Evolutionary conservation across 1,140 invertebrate species (phyloP), one percentile per base, ranked within the genome.

Genomic region (Aricia agestis): DNA sequence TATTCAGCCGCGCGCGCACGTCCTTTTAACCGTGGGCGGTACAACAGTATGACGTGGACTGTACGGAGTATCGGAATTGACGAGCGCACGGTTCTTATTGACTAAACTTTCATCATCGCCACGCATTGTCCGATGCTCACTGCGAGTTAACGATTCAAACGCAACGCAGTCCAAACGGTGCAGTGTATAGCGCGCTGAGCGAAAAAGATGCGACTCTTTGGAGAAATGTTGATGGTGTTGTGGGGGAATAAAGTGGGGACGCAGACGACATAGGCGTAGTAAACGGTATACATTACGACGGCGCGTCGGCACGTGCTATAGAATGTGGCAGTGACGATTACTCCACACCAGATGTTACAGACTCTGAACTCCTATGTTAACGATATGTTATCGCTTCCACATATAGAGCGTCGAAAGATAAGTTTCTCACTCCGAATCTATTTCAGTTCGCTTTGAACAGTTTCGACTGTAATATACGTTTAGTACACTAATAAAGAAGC

Each of bases 11-110:
- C 80, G 61, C 68, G 78, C 85, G 82, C 87, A 86, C 87, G 86
- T 83, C 87, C 76, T 75, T 71, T 67, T 71, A 75, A n/a, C 75
- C 79, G 87, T 88, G 78, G 86, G 87, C 85, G 85, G 76, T 74
- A 72, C 75, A 78, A 84, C 82, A 76, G 78, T 86, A 82, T 90
- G 87, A 90, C 87, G 86, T 85, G 82, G 78, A 80, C 73, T 80
- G 70, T 76, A 76, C 76, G 78, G 45, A 52, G 45, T 52, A 71
- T 78, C 74, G 72, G 77, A 81, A 85, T 81, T 79, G 78, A 86
- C 76, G 74, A 80, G 71, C 72, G 73, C 76, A 77, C 66, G 74
- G 72, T 72, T 77, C 73, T 79, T 72, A 70, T 45, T 41, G 68
- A 70, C 74, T 70, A 41, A 74, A 76, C 32, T 59, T 71, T 71